Evolutionary conservation across 37 sponge, comb jelly and placozoan species (phyloP), one percentile per base, ranked within the genome.

Genomic region (Mnemiopsis leidyi): DNA sequence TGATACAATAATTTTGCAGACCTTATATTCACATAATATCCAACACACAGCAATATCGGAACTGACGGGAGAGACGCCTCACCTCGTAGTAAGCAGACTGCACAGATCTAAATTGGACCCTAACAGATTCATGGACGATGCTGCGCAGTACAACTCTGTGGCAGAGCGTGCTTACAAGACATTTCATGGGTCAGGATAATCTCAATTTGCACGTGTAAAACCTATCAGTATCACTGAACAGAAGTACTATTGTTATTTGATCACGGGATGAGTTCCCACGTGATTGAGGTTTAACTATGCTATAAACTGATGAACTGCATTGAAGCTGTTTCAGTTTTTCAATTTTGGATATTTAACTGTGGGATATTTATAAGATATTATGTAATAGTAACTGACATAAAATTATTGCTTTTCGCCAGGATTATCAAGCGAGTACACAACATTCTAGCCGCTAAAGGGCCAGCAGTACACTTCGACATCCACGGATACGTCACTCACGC

Each of bases 91-190:
- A 3, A 82, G 38, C 32, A 34, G 29, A 18, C 82, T 82, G 36
- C 82, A 82, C 82, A 31, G 82, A 82, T 82, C 82, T 1, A 31
- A 82, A 34, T 23, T 82, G 38, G 82, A 82, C 82, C 82, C 82
- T 3, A 82, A 82, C 82, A 30, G 82, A 30, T 18, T 23, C 7
- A 30, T 13, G 32, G 38, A 36, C 21, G 82, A 82, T 7, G 82
- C 82, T 35, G 38, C 37, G 3, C 35, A 35, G 82, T 18, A 30
- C 37, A 34, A 36, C 29, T 82, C 23, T 23, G 29, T 35, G 23
- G 32, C 82, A 33, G 82, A 34, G 36, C 21, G 31, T 7, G 82
- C 82, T 35, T 82, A 35, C 38, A 36, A 82, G 2, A 82, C 82
- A 23, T 82, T 35, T 23, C 82, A 82, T 36, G 82, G 82, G 29